Evolutionary conservation across 1,140 invertebrate species (phyloP), one percentile per base, ranked within the genome.

Genomic region (Gonioctena quinquepunctata): DNA sequence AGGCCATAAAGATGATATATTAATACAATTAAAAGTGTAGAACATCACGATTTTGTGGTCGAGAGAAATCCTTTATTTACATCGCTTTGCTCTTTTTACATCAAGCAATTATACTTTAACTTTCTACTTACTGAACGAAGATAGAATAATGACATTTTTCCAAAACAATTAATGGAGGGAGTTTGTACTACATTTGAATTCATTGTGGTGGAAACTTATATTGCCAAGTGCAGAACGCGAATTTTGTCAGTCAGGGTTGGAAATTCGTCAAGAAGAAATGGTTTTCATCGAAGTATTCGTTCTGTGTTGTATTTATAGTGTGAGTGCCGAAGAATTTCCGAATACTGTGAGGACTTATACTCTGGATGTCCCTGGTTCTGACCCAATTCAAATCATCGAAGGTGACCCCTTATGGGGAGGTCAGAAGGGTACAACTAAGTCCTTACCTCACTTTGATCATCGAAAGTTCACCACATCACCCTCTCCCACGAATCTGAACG

Each of bases 341-440:
- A 52, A 72, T 11, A 76, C 75, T 3, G 70, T 54, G 8, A 11
- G 52, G 18, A 54, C 52, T 5, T 87, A 86, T 66, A 80, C 86
- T 74, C 68, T 87, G 8, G 83, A 86, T 63, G 83, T 87, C 22
- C 85, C 85, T 1, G 85, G 85, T 69, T 85, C 85, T n/a, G 79
- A 85, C 50, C 85, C 86, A 2, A 86, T 87, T 13, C 85, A 85
- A 0, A 86, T 87, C 16, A 83, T 87, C 26, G 87, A 88, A 81
- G 83, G 81, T 3, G 81, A 80, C 48, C 71, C 78, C 5, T 50
- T 71, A 48, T 80, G 79, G 79, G 42, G 28, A 26, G 11, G 13
- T 27, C 25, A 63, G 28, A 63, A 54, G 27, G 52, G 66, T 25
- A 54, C 26, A n/a, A 57, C 23, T 52, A 27, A 25, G 50, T 60